Evolutionary conservation across 2,113 vertebrate genomes (phyloP).

Genomic region (Prochilodus magdalenae): DNA sequence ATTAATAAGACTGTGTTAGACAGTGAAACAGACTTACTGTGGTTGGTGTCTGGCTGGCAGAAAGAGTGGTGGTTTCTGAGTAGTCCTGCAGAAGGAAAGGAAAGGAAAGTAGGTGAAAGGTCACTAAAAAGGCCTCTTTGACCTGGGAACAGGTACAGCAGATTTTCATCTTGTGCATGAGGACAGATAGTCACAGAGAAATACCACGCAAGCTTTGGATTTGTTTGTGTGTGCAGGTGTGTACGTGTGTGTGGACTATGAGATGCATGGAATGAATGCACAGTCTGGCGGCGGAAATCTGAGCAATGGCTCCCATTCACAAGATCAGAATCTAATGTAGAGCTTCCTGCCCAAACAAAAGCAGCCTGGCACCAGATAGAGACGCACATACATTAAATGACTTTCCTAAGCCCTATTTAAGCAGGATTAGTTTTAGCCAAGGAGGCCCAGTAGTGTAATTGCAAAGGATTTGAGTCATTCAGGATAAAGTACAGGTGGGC

Average conservation of each 20-base stretch:
- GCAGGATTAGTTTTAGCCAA: no score
- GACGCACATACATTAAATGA: background rate
- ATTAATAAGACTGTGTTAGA: background rate
- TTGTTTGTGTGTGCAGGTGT: background rate
- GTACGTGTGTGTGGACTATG: background rate
- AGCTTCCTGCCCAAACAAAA: background rate
- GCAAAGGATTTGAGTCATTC: no score
- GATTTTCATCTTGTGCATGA: constrained; percentile 9
- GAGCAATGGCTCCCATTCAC: background rate
- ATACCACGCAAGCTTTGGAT: background rate
- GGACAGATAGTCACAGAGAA: background rate
- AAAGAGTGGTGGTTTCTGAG: background rate
- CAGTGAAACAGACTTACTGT: background rate
- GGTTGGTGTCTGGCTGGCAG: background rate
- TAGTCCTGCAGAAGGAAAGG: constrained; percentile 10
- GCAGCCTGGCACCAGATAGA: background rate
- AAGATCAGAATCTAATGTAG: background rate
- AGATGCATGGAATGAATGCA: background rate
- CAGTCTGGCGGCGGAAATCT: background rate
- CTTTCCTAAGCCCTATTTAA: no score
- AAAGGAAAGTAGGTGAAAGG: constrained; percentile 22
- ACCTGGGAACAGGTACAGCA: background rate
- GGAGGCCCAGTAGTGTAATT: no score
- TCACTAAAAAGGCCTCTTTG: background rate
- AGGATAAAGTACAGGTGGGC: no score